A percentile compares a stretch with the other conserved stretches of the same genome.
These are phyloP conservation scores for Dynastes maya DNA, from an alignment of 2,888 invertebrate species.

Conservation along the genomic window DNA sequence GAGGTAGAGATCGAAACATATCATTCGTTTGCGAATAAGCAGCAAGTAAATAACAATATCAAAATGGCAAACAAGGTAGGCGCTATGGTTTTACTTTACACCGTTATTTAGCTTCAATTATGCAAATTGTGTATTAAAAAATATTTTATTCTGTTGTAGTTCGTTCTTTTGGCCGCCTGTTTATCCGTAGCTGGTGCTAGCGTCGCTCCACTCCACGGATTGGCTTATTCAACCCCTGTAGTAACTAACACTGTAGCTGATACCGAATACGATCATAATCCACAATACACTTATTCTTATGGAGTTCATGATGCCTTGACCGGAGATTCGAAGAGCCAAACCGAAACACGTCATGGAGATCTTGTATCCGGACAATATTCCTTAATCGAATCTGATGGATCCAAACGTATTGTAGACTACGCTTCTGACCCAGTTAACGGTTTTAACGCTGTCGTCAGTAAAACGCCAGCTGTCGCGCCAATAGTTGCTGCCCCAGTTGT, in stretches of 20 bases:
- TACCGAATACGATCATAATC: slow-evolving; percentile 66
- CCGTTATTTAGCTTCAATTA: background rate
- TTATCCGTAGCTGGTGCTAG: slow-evolving; percentile 60
- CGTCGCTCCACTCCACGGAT: slow-evolving; percentile 51
- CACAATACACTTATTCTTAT: slow-evolving; percentile 75
- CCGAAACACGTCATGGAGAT: slow-evolving; percentile 77
- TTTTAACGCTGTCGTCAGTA: slow-evolving; percentile 74
- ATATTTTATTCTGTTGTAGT: slow-evolving; percentile 54
- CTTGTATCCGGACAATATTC: slow-evolving; percentile 76
- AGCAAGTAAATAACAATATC: background rate
- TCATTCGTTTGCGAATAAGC: slow-evolving; percentile 1
- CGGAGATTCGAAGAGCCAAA: slow-evolving; percentile 75
- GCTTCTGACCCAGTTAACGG: slow-evolving; percentile 72
- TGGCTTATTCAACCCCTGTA: slow-evolving; percentile 53
- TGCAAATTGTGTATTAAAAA: background rate
- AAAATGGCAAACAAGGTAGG: slow-evolving; percentile 37
- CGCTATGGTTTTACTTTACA: background rate
- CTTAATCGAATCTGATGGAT: slow-evolving; percentile 75
- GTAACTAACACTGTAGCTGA: slow-evolving; percentile 57
- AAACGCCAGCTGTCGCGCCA: slow-evolving; percentile 69
- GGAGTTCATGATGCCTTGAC: slow-evolving; percentile 75
- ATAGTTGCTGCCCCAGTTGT: slow-evolving; percentile 60
- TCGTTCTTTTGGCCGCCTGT: slow-evolving; percentile 60
- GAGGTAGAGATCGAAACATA: background rate
- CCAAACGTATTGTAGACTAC: slow-evolving; percentile 77